These are phyloP conservation scores for Trachelus troglodyta DNA, from an alignment of 2,888 invertebrate genomes.

Conservation along the genomic window DNA sequence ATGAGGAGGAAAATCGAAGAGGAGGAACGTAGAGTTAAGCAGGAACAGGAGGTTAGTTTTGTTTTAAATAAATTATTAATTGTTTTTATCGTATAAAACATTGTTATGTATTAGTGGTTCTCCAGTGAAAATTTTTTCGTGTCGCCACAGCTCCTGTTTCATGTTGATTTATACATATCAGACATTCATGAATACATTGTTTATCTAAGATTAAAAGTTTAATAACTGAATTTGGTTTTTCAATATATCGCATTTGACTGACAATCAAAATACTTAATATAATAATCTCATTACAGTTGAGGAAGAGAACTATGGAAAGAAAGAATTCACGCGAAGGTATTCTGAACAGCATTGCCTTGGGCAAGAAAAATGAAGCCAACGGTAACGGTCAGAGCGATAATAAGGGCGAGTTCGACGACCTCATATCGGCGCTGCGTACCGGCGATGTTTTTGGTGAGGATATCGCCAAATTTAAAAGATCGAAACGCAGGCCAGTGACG, in stretches of 20 bases:
- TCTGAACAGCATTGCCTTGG: slow-evolving; percentile 79
- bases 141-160: too few relatives aligned
- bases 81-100: background rate
- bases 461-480: slow-evolving; percentile 90
- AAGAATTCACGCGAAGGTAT: slow-evolving; percentile 84
- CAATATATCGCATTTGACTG: background rate
- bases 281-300: slow-evolving; percentile 68
- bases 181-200: too few relatives aligned
- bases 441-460: slow-evolving; percentile 97
- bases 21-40: slow-evolving; percentile 87
- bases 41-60: slow-evolving; percentile 81
- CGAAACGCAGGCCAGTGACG: slow-evolving; percentile 75
- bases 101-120: background rate
- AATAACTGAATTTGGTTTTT: background rate
- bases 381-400: slow-evolving; percentile 71
- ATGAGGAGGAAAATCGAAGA: slow-evolving; percentile 86
- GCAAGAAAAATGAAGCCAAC: slow-evolving; percentile 71
- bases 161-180: too few relatives aligned
- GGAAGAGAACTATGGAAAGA: slow-evolving; percentile 88
- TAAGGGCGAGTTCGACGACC: slow-evolving; percentile 94
- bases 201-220: too few relatives aligned
- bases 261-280: background rate
- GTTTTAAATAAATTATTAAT: too few relatives aligned
- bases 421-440: slow-evolving; percentile 93
- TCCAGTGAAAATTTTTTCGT: too few relatives aligned